A percentile compares a stretch with the other conserved stretches of the same genome.
phyloP scores from a whole-genome alignment of 2,113 vertebrate species.

The Dunckerocampus dactyliophorus region DNA sequence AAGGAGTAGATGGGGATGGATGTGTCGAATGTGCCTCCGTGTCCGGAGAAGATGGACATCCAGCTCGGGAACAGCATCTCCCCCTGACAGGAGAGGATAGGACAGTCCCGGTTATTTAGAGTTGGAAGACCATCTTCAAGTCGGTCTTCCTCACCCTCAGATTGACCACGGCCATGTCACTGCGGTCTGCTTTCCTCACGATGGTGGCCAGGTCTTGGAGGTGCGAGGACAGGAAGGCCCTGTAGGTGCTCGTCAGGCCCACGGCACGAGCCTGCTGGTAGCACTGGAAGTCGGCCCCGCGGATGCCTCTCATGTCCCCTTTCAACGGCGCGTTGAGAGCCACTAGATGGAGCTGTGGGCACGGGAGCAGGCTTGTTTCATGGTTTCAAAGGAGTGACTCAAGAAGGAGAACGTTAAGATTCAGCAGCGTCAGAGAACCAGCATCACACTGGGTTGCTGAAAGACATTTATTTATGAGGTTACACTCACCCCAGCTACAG shows the following conservation, averaged over 20 bases:
- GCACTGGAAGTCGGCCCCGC: slow-evolving; percentile 91
- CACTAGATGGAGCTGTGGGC: slow-evolving; percentile 81
- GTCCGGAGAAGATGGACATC: slow-evolving; percentile 84
- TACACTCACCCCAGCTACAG: slow-evolving; percentile 61
- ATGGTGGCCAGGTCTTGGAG: slow-evolving; percentile 91
- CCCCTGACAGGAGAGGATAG: slow-evolving; percentile 66
- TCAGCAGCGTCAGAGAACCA: too few relatives aligned
- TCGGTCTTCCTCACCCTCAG: slow-evolving; percentile 72
- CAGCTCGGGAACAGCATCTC: slow-evolving; percentile 84
- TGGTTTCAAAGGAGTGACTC: too few relatives aligned
- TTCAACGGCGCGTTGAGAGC: slow-evolving; percentile 82
- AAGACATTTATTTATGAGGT: neutral
- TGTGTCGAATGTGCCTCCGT: slow-evolving; percentile 71
- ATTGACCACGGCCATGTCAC: slow-evolving; percentile 81
- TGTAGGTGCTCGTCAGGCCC: slow-evolving; percentile 84
- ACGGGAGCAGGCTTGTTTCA: too few relatives aligned
- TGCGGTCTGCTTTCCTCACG: slow-evolving; percentile 82
- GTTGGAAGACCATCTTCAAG: neutral
- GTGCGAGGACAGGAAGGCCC: slow-evolving; percentile 90
- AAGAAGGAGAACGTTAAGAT: too few relatives aligned
- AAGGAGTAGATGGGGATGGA: slow-evolving; percentile 83
- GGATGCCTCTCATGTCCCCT: slow-evolving; percentile 86
- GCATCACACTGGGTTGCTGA: too few relatives aligned
- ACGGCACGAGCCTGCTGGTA: slow-evolving; percentile 89
- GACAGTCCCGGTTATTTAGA: neutral